These are phyloP conservation scores for Erythrocebus patas DNA, from an alignment of 2,113 vertebrate species.

Conservation along the genomic window DNA sequence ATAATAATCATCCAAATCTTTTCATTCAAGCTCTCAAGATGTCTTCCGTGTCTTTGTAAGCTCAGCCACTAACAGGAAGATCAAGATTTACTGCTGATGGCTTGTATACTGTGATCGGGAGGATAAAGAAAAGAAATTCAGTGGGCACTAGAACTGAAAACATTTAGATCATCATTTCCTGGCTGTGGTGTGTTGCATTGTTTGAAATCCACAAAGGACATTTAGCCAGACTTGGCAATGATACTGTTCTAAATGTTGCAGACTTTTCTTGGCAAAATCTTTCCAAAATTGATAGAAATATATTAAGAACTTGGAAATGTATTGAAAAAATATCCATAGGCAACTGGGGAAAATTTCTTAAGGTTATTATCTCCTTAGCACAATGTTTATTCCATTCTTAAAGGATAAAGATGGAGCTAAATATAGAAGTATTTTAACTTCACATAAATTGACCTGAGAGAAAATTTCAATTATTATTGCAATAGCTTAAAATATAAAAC, in stretches of 20 bases:
- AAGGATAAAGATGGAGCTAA: not conserved
- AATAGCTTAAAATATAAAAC: not conserved
- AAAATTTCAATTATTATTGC: not conserved
- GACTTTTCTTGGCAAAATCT: conserved; percentile 7
- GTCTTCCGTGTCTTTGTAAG: not conserved
- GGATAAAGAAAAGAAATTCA: conserved; percentile 12
- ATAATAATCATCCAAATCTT: not conserved
- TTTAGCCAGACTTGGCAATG: not conserved
- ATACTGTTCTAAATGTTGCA: not conserved
- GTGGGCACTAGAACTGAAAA: not conserved
- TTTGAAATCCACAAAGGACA: not conserved
- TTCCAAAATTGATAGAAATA: not conserved
- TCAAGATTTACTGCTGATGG: not conserved
- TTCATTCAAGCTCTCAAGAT: not conserved
- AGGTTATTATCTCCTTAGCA: not conserved
- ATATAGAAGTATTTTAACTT: not conserved
- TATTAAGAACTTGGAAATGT: conserved; percentile 32
- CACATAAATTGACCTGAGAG: not conserved
- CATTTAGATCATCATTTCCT: not conserved
- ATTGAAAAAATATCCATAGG: not conserved
- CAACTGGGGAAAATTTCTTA: not conserved
- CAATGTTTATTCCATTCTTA: not conserved
- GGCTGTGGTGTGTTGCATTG: not conserved
- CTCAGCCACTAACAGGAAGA: not conserved
- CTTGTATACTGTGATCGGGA: not conserved